Conservation (phyloP, 2,888 invertebrate species). For the Polydrusus pterygomalis region DNA sequence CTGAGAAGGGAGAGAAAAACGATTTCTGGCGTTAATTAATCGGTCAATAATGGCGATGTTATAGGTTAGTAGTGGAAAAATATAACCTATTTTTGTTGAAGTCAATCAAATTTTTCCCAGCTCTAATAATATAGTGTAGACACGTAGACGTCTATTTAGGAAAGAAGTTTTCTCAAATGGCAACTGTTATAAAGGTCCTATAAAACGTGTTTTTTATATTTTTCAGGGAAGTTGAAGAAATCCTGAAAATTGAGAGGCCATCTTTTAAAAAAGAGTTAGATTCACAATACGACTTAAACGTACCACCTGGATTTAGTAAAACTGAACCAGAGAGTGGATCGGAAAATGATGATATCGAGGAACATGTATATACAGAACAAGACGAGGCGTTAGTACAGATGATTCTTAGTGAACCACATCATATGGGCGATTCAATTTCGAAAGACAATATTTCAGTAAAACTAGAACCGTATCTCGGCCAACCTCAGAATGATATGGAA, state of each 20-base stretch:
- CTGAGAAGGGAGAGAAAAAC: no score
- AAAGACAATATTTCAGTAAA: not conserved
- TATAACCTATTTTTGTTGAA: no score
- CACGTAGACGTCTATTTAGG: no score
- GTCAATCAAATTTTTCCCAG: no score
- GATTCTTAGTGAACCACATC: slow-evolving; percentile 13
- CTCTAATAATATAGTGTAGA: no score
- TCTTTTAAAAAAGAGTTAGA: slow-evolving; percentile 16
- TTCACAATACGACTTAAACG: slow-evolving; percentile 16
- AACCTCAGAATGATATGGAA: not conserved
- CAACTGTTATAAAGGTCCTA: no score
- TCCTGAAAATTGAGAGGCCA: slow-evolving; percentile 24
- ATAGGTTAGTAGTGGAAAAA: no score
- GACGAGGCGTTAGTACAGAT: slow-evolving; percentile 25
- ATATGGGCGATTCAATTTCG: not conserved
- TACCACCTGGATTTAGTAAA: slow-evolving; percentile 33
- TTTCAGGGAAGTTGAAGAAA: slow-evolving; percentile 17
- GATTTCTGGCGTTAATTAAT: no score
- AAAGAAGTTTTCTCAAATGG: no score
- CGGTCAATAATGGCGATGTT: no score
- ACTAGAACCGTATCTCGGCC: no score
- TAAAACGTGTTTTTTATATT: no score
- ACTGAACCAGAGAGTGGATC: not conserved
- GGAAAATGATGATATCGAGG: not conserved
- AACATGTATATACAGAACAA: slow-evolving; percentile 8